A percentile compares a stretch with the other conserved stretches of the same genome.
Conservation (phyloP, 2,888 invertebrate species). For the Fabriciana adippe region DNA sequence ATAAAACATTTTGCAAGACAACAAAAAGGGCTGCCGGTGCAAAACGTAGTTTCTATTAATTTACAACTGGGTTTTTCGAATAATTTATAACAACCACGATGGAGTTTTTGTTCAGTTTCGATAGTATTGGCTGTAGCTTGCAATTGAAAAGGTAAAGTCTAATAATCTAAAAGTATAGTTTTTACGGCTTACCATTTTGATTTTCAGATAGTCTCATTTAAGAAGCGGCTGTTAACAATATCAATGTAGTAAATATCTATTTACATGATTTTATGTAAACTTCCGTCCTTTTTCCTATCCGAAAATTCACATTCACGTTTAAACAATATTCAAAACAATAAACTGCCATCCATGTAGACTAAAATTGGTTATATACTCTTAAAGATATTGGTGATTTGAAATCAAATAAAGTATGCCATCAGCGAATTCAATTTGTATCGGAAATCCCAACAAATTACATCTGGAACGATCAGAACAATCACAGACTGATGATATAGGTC, state of each 20-base stretch:
- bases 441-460: slow-evolving; percentile 75
- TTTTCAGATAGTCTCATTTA: no score
- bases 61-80: background rate
- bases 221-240: no score
- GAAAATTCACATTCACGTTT: background rate
- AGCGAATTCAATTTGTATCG: slow-evolving; percentile 55
- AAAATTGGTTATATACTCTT: background rate
- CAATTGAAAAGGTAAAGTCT: no score
- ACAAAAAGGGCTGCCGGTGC: background rate
- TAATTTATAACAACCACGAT: background rate
- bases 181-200: no score
- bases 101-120: no score
- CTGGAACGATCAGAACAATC: slow-evolving; percentile 75
- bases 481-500: slow-evolving; percentile 69
- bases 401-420: slow-evolving; percentile 9
- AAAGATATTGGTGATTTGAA: background rate
- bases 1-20: background rate
- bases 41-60: no score
- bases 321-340: no score
- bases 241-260: no score
- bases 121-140: no score
- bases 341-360: background rate
- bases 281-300: no score
- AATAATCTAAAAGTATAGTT: no score
- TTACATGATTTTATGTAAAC: no score